Percentiles rank a stretch among this genome's conserved stretches.
Conservation (phyloP, 2,797 vertebrate genomes). For the Eupleurogrammus muticus region DNA sequence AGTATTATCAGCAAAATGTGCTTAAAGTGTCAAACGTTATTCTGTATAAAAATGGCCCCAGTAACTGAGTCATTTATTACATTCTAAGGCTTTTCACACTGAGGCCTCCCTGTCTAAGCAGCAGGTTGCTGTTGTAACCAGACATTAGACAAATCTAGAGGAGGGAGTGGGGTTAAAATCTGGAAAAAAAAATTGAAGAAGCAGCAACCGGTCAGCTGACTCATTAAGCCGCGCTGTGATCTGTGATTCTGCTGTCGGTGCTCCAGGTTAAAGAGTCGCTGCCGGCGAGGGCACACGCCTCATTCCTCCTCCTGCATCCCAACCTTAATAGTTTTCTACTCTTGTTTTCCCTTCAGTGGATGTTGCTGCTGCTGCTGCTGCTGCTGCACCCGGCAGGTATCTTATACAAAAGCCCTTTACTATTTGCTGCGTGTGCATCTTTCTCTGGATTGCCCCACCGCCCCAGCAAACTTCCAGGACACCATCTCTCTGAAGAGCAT, state of each 20-base stretch:
- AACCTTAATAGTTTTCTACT: background rate
- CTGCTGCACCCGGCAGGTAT: slow-evolving; percentile 15
- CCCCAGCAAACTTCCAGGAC: slow-evolving; percentile 19
- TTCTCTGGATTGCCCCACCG: slow-evolving; percentile 4
- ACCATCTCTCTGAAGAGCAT: slow-evolving; percentile 15
- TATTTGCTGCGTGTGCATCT: slow-evolving; percentile 34
- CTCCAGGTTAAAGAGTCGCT: slow-evolving; percentile 11
- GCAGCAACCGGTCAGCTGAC: background rate
- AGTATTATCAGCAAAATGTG: too few relatives aligned
- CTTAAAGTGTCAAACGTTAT: too few relatives aligned
- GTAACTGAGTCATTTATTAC: too few relatives aligned
- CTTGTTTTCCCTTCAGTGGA: background rate
- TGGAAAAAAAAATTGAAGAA: background rate
- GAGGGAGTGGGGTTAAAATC: too few relatives aligned
- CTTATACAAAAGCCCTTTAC: slow-evolving; percentile 1
- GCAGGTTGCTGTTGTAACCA: background rate
- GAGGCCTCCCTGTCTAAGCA: background rate
- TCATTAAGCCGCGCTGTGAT: background rate
- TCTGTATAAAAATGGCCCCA: too few relatives aligned
- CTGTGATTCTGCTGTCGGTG: slow-evolving; percentile 24
- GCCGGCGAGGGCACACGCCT: slow-evolving; percentile 15
- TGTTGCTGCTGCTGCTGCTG: background rate
- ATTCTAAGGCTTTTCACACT: too few relatives aligned
- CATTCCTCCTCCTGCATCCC: slow-evolving; percentile 6
- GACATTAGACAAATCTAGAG: background rate